phyloP scores from a whole-genome alignment of 1,140 invertebrate genomes.

The Zaprionus gabonicus region DNA sequence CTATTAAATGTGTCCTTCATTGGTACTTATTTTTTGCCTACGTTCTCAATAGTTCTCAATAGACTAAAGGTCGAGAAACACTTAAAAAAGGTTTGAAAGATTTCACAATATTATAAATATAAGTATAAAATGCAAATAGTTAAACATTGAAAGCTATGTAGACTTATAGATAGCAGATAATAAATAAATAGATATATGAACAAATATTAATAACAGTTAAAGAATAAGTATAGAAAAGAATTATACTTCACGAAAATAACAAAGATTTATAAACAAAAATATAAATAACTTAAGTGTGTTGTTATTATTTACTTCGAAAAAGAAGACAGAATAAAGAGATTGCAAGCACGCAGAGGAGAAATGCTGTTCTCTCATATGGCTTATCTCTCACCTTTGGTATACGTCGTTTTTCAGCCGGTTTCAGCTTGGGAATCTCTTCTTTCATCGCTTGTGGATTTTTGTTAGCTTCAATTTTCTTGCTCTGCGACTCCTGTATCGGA shows the following conservation, averaged over 20 bases:
- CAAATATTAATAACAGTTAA: too few species aligned
- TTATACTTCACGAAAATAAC: background rate
- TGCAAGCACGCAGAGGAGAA: conserved; percentile 4
- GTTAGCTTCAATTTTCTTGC: conserved; percentile 65
- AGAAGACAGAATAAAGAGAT: conserved; percentile 8
- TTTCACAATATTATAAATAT: too few species aligned
- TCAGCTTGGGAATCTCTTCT: conserved; percentile 80
- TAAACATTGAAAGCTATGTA: too few species aligned
- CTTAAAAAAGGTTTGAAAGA: too few species aligned
- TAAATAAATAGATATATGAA: too few species aligned
- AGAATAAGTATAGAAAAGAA: too few species aligned
- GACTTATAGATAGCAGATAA: too few species aligned
- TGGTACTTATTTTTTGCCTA: too few species aligned
- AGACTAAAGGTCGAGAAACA: too few species aligned
- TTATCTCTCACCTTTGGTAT: conserved; percentile 67
- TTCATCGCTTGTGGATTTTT: conserved; percentile 66
- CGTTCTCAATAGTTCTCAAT: too few species aligned
- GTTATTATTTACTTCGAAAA: background rate
- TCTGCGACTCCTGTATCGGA: conserved; percentile 53
- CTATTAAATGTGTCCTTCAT: too few species aligned
- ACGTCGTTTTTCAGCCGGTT: conserved; percentile 60
- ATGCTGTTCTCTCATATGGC: background rate
- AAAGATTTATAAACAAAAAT: background rate
- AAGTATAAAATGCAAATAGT: too few species aligned
- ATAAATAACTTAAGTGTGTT: background rate